These are phyloP conservation scores for Nymphalis c-album DNA, from an alignment of 2,888 invertebrate genomes.

Conservation along the genomic window DNA sequence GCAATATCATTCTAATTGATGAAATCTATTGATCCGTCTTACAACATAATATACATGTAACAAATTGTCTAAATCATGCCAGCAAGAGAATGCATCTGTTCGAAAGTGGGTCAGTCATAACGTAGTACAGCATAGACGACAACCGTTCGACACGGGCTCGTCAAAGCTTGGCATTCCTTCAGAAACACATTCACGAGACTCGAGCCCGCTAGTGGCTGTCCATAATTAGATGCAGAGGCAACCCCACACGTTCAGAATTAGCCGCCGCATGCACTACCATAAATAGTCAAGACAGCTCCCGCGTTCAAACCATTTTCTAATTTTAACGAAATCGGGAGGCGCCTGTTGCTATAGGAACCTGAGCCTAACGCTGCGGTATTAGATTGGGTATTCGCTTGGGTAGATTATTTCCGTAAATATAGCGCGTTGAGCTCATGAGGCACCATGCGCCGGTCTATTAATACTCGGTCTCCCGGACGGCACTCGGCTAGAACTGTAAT, in stretches of 20 bases:
- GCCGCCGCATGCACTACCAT: conserved; percentile 69
- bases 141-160: conserved; percentile 17
- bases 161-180: conserved; percentile 29
- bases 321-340: conserved; percentile 52
- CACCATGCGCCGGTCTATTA: conserved; percentile 40
- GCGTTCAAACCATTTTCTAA: conserved; percentile 70
- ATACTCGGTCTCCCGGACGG: conserved; percentile 43
- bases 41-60: not conserved
- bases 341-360: conserved; percentile 43
- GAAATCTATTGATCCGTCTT: conserved; percentile 11
- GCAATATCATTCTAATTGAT: conserved; percentile 30
- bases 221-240: conserved; percentile 57
- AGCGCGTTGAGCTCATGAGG: conserved; percentile 38
- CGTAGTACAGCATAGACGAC: conserved; percentile 25
- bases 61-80: conserved; percentile 39
- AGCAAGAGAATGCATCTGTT: conserved; percentile 51
- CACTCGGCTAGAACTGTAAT: conserved; percentile 18
- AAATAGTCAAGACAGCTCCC: conserved; percentile 76
- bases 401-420: conserved; percentile 58
- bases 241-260: conserved; percentile 63
- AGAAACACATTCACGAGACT: conserved; percentile 8
- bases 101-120: conserved; percentile 58
- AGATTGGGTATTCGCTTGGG: conserved; percentile 48
- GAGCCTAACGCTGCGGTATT: conserved; percentile 40
- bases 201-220: conserved; percentile 23